Conservation (phyloP, 1,140 invertebrate species). For the Agraylea sexmaculata region DNA sequence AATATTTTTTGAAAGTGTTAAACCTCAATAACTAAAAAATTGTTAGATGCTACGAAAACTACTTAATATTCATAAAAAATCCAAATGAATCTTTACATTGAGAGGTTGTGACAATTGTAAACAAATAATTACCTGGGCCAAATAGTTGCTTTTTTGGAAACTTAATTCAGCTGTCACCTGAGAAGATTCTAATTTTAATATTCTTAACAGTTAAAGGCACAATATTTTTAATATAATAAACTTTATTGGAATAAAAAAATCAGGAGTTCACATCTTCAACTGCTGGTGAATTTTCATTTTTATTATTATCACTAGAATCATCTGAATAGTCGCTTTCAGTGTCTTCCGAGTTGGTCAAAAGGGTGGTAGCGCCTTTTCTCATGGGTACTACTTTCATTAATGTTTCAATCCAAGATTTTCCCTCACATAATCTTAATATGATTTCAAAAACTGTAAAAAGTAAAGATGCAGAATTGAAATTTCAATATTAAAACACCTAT, state of each 20-base stretch:
- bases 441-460: conserved; percentile 82
- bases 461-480: conserved; percentile 13
- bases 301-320: background rate
- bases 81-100: too few species aligned
- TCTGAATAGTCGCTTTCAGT: conserved; percentile 14
- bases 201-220: background rate
- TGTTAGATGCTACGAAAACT: too few species aligned
- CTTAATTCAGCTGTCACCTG: too few species aligned
- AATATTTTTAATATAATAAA: background rate
- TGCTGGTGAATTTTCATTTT: background rate
- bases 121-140: too few species aligned
- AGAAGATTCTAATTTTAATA: too few species aligned
- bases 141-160: too few species aligned
- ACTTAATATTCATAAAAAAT: too few species aligned
- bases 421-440: conserved; percentile 63
- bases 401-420: conserved; percentile 72
- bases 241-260: background rate
- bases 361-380: conserved; percentile 55
- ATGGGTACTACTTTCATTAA: conserved; percentile 69
- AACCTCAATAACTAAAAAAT: too few species aligned
- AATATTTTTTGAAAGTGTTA: too few species aligned
- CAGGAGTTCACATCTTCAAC: background rate
- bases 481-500: too few species aligned
- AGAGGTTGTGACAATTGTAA: too few species aligned
- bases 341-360: conserved; percentile 19